Base-by-base conservation (phyloP, 1,140 invertebrate species). In the Sipha flava region DNA sequence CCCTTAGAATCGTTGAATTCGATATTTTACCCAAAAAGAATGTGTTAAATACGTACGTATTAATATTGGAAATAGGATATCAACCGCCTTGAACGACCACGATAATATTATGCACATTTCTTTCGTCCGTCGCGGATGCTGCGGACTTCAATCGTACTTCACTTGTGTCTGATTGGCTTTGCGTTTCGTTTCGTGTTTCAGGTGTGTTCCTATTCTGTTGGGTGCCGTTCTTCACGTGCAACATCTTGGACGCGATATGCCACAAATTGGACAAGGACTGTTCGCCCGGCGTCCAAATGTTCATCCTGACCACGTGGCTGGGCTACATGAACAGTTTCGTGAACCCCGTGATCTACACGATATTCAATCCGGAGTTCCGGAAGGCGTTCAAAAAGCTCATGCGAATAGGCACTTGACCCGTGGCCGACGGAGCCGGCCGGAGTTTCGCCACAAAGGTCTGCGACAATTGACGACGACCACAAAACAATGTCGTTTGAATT, bases 301-400 rank as follows among this genome's bases (percentile, higher is more conserved):
- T 98, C 87, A 94, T 98, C 83, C 88, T 97, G 54, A 97, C 95
- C 81, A 98, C 97, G 1, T 99, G 98, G 98, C 89, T 99, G 45
- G 98, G 98, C 62, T 99, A 98, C 87, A 96, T 99, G 88, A 99
- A 99, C 88, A 97, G 92, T 84, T 98, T 96, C 84, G 93, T 98
- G 80, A 99, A 98, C 88, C 97, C 97, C 3, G 93, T 99, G 81
- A 99, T 99, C 85, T 99, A 99, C 86, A 99, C 98, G 52, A 98
- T 99, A 84, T 99, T 99, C 89, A 99, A 99, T 88, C 94, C 95
- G 4, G 98, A 99, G 87, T 99, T 99, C 87, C 89, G 98, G 80
- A 98, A 98, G 89, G 97, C 98, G 45, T 99, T 99, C 87, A 95
- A 96, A 84, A 98, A 97, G 86, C 91, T 99, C 80, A 91, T 98